These are phyloP conservation scores for Scalopus aquaticus DNA, from an alignment of 2,113 vertebrate species.

Conservation along the genomic window DNA sequence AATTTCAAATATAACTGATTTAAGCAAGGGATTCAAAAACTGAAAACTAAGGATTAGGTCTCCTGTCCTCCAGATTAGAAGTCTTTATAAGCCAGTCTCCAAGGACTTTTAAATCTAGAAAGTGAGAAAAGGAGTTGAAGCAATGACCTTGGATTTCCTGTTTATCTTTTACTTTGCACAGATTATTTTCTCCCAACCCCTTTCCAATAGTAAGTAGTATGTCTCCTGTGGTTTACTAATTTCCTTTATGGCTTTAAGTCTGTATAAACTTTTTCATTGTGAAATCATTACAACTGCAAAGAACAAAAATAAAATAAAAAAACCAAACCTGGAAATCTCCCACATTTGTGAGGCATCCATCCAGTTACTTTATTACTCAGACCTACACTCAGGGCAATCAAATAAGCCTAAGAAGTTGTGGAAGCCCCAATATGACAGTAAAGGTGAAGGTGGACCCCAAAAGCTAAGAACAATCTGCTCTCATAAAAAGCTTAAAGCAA, in stretches of 20 bases:
- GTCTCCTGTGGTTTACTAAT: background rate
- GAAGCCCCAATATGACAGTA: background rate
- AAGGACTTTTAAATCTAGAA: constrained; percentile 22
- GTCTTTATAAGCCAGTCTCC: background rate
- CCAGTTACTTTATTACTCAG: background rate
- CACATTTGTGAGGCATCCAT: background rate
- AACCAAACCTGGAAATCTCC: background rate
- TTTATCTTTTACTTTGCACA: background rate
- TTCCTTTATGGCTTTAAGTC: constrained; percentile 22
- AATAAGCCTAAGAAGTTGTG: background rate
- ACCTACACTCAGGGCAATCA: background rate
- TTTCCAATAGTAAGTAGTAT: background rate
- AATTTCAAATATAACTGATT: constrained; percentile 7
- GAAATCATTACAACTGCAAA: constrained; percentile 27
- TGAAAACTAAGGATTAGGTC: background rate
- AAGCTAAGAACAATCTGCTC: background rate
- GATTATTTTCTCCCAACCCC: background rate
- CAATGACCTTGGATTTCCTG: background rate
- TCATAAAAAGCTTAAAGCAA: constrained; percentile 24
- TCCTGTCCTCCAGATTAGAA: background rate
- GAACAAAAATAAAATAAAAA: background rate
- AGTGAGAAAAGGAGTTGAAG: background rate
- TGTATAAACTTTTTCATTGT: background rate
- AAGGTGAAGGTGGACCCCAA: background rate
- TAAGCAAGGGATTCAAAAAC: background rate